Evolutionary conservation across 92 coral and sea anemone species (phyloP).

Genomic region (Siderastrea siderea): DNA sequence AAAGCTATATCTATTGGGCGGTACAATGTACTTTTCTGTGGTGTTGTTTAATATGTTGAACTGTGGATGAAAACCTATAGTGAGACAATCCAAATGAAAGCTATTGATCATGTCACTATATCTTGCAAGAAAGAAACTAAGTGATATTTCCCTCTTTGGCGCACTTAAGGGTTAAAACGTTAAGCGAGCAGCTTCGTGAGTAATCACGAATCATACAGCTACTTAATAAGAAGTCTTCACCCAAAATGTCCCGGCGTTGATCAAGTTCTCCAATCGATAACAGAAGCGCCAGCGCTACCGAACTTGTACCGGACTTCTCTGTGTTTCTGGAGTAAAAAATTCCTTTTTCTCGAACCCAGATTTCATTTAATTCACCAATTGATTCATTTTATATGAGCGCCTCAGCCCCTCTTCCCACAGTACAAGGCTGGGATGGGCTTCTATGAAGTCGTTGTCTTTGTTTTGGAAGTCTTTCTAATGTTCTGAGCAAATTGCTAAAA

Average conservation of each 20-base stretch:
- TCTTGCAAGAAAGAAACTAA: too few species aligned
- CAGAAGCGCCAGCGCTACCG: conserved; percentile 7
- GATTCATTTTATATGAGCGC: conserved; percentile 45
- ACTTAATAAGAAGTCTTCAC: too few species aligned
- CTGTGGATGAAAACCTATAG: too few species aligned
- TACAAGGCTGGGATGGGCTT: conserved; percentile 98
- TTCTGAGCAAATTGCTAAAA: conserved; percentile 81
- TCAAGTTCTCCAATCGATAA: neutral
- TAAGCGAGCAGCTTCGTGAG: neutral
- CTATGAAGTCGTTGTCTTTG: conserved; percentile 84
- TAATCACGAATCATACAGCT: neutral
- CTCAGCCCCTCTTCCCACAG: conserved; percentile 79
- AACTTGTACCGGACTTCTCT: neutral
- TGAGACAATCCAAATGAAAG: too few species aligned
- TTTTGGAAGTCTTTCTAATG: conserved; percentile 91
- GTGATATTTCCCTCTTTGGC: too few species aligned
- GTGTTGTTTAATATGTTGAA: too few species aligned
- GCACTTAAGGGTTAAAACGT: neutral
- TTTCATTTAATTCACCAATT: neutral
- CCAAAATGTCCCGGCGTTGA: neutral
- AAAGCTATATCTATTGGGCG: too few species aligned
- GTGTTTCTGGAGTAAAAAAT: neutral
- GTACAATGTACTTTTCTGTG: too few species aligned
- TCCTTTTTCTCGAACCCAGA: neutral
- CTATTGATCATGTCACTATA: too few species aligned